phyloP scores from a whole-genome alignment of 2,797 vertebrate genomes.

The Cyprinella venusta region DNA sequence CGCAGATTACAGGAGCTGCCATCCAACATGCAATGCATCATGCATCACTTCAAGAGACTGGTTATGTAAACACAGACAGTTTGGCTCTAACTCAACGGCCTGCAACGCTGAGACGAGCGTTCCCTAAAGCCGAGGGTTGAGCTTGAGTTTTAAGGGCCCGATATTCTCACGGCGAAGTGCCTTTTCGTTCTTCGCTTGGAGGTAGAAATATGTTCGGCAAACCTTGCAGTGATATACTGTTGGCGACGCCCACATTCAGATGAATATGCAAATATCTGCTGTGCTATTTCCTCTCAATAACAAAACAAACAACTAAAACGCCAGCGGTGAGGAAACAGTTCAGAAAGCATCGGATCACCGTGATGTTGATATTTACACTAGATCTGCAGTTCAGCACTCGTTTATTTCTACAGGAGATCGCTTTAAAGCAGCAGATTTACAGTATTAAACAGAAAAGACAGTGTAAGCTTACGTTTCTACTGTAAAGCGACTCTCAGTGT shows the following conservation, averaged over 20 bases:
- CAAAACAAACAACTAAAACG: neutral
- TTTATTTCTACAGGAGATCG: neutral
- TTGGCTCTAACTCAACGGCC: neutral
- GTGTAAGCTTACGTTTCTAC: too few species aligned
- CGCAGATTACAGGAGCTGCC: conserved; percentile 56
- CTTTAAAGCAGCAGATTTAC: neutral
- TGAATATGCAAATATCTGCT: neutral
- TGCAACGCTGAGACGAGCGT: neutral
- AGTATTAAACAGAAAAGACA: neutral
- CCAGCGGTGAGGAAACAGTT: neutral
- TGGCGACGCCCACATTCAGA: neutral
- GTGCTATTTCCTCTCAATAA: neutral
- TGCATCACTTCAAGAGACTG: neutral
- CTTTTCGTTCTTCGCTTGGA: neutral
- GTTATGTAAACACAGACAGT: conserved; percentile 18
- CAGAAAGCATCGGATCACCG: neutral
- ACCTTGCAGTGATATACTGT: neutral
- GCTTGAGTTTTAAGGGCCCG: too few species aligned
- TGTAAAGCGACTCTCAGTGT: too few species aligned
- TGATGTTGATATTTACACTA: too few species aligned
- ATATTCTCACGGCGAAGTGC: neutral
- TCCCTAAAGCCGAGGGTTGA: neutral
- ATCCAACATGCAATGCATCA: conserved; percentile 38
- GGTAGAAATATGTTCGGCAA: neutral
- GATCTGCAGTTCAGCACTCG: too few species aligned